Conservation (phyloP, 2,113 vertebrate genomes). For the Coryphaenoides rupestris region DNA sequence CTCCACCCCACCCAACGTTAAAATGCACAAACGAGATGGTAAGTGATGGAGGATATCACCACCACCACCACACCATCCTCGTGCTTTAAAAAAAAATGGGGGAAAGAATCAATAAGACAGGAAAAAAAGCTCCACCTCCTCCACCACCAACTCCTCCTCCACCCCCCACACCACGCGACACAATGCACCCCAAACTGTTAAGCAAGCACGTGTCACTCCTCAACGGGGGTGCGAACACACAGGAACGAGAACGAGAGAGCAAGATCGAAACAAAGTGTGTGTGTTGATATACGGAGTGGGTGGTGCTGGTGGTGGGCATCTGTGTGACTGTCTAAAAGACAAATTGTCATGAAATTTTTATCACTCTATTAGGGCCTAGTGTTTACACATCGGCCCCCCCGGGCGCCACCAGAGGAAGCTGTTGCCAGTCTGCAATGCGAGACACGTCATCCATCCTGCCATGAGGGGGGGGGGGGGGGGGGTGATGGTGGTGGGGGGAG, state of each 20-base stretch:
- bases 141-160: not conserved
- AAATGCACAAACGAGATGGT: too few relatives aligned
- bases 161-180: not conserved
- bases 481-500: not conserved
- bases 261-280: not conserved
- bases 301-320: slow-evolving; percentile 1
- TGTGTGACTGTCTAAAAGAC: not conserved
- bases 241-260: not conserved
- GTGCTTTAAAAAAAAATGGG: too few relatives aligned
- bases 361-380: slow-evolving; percentile 9
- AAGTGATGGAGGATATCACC: too few relatives aligned
- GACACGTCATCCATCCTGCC: not conserved
- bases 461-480: not conserved
- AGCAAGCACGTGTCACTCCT: slow-evolving; percentile 24
- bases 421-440: not conserved
- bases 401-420: not conserved
- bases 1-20: too few relatives aligned
- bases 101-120: too few relatives aligned
- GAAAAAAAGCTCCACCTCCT: slow-evolving; percentile 2
- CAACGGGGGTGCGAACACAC: slow-evolving; percentile 4
- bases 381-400: slow-evolving; percentile 15
- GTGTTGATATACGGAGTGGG: slow-evolving; percentile 23
- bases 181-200: slow-evolving; percentile 23
- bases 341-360: slow-evolving; percentile 19
- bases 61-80: too few relatives aligned